These are phyloP conservation scores for Serilophus lunatus DNA, from an alignment of 2,113 vertebrate genomes.

Conservation along the genomic window DNA sequence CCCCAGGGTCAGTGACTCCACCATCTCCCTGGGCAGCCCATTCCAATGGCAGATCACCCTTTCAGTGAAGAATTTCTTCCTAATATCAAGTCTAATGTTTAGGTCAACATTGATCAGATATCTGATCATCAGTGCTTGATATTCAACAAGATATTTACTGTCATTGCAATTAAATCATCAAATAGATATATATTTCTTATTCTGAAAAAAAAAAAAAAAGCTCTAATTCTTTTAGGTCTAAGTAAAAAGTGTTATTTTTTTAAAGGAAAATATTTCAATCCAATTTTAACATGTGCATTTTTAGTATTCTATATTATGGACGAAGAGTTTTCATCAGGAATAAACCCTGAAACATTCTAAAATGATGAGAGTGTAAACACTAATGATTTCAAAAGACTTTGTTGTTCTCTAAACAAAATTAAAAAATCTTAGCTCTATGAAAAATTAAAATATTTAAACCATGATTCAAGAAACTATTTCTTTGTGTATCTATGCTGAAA, in stretches of 20 bases:
- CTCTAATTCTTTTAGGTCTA: background rate
- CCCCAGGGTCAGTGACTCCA: too few species aligned
- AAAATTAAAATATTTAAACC: background rate
- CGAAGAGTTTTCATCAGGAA: background rate
- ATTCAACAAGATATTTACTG: background rate
- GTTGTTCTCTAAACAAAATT: background rate
- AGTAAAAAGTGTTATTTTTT: background rate
- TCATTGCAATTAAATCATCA: background rate
- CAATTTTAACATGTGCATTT: background rate
- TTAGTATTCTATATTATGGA: background rate
- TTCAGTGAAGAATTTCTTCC: too few species aligned
- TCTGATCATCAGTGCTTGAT: background rate
- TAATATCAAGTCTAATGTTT: too few species aligned
- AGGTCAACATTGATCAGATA: background rate
- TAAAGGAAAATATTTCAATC: background rate
- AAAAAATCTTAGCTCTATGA: background rate
- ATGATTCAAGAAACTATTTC: background rate
- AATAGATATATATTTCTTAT: background rate
- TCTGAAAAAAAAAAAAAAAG: too few species aligned
- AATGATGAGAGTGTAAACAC: background rate
- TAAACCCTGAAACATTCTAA: background rate
- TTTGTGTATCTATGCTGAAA: background rate
- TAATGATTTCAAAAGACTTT: background rate
- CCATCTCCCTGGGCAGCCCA: too few species aligned
- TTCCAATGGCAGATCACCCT: too few species aligned